Evolutionary conservation across 1,140 invertebrate species (phyloP).

Genomic region (Bombus waltoni): DNA sequence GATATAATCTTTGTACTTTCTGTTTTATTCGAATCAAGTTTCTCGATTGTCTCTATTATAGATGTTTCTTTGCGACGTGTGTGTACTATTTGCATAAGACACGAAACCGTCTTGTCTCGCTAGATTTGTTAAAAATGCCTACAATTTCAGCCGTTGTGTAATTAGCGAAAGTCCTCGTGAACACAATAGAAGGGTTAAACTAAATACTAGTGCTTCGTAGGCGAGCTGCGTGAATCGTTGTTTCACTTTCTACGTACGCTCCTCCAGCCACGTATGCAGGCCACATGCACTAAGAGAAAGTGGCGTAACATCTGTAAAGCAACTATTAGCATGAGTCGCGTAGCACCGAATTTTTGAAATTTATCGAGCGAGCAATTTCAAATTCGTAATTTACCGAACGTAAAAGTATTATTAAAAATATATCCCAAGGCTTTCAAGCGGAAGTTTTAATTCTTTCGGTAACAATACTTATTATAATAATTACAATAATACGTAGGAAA

Average conservation of each 20-base stretch:
- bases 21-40: too few relatives aligned
- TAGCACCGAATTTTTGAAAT: too few relatives aligned
- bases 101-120: neutral
- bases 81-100: neutral
- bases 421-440: too few relatives aligned
- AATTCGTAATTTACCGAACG: too few relatives aligned
- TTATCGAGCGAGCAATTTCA: too few relatives aligned
- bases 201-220: neutral
- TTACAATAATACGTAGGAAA: too few relatives aligned
- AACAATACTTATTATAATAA: too few relatives aligned
- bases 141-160: neutral
- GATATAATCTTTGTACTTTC: too few relatives aligned
- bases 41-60: too few relatives aligned
- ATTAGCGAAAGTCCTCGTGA: neutral
- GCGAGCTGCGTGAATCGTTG: slow-evolving; percentile 33
- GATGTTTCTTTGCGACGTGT: too few relatives aligned
- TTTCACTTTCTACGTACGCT: slow-evolving; percentile 74
- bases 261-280: slow-evolving; percentile 61
- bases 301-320: slow-evolving; percentile 13
- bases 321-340: neutral
- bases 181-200: neutral
- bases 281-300: slow-evolving; percentile 69
- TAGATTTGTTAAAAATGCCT: neutral
- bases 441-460: too few relatives aligned
- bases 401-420: too few relatives aligned